Conservation (phyloP, 2,113 vertebrate genomes). For the Cygnus buccinator region DNA sequence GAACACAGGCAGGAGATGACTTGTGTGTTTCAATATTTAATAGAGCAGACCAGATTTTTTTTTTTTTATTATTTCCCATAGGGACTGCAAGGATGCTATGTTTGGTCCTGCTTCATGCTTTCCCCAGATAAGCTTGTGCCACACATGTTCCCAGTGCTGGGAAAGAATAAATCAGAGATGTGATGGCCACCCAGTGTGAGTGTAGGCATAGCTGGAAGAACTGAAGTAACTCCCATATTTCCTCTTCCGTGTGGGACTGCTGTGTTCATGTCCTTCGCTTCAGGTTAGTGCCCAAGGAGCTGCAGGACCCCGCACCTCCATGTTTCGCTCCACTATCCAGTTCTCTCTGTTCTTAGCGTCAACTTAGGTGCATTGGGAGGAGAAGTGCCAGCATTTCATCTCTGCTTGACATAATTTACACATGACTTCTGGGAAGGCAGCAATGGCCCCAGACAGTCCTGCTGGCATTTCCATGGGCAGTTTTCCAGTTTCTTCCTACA, state of each 20-base stretch:
- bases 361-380: neutral
- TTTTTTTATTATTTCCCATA: neutral
- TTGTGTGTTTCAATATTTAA: neutral
- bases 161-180: neutral
- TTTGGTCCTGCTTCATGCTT: neutral
- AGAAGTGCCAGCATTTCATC: neutral
- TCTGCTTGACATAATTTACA: neutral
- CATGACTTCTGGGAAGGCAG: neutral
- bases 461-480: neutral
- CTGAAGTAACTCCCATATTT: neutral
- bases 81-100: fast-evolving
- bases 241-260: fast-evolving
- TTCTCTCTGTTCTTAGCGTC: neutral
- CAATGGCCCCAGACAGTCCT: neutral
- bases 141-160: neutral
- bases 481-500: neutral
- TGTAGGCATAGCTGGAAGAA: neutral
- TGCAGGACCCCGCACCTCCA: neutral
- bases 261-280: neutral
- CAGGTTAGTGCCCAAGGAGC: neutral
- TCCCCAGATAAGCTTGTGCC: neutral
- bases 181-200: neutral
- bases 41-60: neutral
- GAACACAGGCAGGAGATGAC: neutral
- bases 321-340: neutral